These are phyloP conservation scores for Cabera pusaria DNA, from an alignment of 2,888 invertebrate genomes.

Conservation along the genomic window DNA sequence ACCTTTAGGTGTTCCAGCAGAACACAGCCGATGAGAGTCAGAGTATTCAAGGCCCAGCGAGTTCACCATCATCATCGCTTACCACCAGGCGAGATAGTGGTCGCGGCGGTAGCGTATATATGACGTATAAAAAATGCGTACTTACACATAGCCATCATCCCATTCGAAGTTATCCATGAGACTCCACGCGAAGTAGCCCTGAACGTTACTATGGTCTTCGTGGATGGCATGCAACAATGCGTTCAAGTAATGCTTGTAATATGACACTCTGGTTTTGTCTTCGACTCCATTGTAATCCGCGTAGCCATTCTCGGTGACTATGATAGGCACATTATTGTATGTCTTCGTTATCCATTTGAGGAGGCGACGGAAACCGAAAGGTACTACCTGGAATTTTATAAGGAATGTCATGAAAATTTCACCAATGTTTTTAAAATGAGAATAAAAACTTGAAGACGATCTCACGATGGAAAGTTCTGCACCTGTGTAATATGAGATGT, in stretches of 20 bases:
- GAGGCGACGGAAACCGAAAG: constrained; percentile 82
- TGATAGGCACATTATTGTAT: constrained; percentile 78
- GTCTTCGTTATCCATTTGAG: constrained; percentile 79
- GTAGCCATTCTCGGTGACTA: constrained; percentile 82
- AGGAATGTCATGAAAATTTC: no score
- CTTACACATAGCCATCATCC: constrained; percentile 89
- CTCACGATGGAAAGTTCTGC: no score
- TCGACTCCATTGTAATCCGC: constrained; percentile 79
- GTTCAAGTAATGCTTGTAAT: constrained; percentile 80
- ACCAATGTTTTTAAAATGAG: no score
- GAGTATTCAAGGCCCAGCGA: no score
- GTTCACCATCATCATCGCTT: no score
- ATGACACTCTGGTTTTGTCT: constrained; percentile 81
- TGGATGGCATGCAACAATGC: constrained; percentile 75
- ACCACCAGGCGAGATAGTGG: no score
- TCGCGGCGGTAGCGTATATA: no score
- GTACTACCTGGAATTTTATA: constrained; percentile 80
- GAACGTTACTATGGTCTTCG: constrained; percentile 85
- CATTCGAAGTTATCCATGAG: constrained; percentile 94
- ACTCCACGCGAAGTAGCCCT: constrained; percentile 91
- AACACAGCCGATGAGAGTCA: no score
- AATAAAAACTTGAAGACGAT: no score
- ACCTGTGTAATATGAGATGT: no score
- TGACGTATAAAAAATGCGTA: no score
- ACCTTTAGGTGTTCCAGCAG: no score